phyloP scores from a whole-genome alignment of 2,888 invertebrate species.

The Antheraea assamensis region DNA sequence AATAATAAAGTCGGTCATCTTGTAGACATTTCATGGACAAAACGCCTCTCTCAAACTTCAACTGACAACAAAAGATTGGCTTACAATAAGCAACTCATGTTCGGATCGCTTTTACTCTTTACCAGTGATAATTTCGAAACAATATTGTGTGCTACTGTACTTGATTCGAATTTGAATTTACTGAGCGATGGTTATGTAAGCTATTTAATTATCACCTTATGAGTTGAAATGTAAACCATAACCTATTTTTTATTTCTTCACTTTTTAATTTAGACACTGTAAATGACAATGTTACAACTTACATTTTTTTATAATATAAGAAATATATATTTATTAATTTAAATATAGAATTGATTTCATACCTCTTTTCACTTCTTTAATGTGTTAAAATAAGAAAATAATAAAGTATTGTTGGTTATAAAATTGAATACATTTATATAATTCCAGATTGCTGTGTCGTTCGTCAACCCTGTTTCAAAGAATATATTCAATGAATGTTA shows the following conservation, averaged over 20 bases:
- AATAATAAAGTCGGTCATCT: constrained; percentile 72
- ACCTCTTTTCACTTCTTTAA: no score
- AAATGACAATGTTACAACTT: no score
- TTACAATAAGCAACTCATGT: constrained; percentile 83
- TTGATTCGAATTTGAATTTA: constrained; percentile 69
- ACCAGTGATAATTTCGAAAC: constrained; percentile 86
- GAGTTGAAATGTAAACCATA: neutral
- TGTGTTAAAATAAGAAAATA: no score
- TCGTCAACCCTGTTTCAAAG: constrained; percentile 64
- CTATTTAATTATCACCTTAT: neutral
- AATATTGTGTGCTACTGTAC: constrained; percentile 86
- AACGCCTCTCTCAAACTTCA: constrained; percentile 42
- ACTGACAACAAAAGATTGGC: constrained; percentile 51
- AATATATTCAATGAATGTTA: constrained; percentile 64
- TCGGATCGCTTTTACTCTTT: constrained; percentile 88
- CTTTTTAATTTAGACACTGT: neutral
- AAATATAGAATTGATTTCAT: neutral
- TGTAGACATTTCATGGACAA: constrained; percentile 64
- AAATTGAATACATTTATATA: constrained; percentile 21
- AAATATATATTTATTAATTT: no score
- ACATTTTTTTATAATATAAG: no score
- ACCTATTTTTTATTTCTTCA: neutral
- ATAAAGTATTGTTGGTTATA: no score
- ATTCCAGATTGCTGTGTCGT: constrained; percentile 70
- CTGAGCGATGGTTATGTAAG: constrained; percentile 82